These are phyloP conservation scores for Rhabdophis nuchalis DNA, from an alignment of 2,797 vertebrate genomes.

Conservation along the genomic window DNA sequence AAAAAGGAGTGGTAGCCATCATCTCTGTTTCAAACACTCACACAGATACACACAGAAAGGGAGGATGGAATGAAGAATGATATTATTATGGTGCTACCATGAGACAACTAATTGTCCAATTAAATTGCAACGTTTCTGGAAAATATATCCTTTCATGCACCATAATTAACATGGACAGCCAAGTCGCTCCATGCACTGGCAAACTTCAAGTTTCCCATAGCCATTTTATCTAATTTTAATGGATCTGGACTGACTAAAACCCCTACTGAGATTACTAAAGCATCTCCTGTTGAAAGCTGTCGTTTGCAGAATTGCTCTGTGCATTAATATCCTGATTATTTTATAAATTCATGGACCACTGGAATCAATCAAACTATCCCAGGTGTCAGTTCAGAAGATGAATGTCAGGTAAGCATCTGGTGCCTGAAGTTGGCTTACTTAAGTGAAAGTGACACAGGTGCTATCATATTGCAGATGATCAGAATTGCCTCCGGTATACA, in stretches of 20 bases:
- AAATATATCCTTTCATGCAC: slow-evolving; percentile 16
- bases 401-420: slow-evolving; percentile 1
- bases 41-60: not conserved
- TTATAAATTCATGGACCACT: not conserved
- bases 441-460: not conserved
- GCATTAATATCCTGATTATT: not conserved
- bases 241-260: not conserved
- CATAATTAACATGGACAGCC: slow-evolving; percentile 29
- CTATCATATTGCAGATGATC: not conserved
- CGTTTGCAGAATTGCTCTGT: not conserved
- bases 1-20: not conserved
- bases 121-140: slow-evolving; percentile 21
- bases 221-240: slow-evolving; percentile 11
- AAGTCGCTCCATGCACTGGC: slow-evolving; percentile 7
- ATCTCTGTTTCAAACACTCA: not conserved
- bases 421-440: slow-evolving; percentile 20
- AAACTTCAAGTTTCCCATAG: not conserved
- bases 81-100: not conserved
- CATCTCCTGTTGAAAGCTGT: not conserved
- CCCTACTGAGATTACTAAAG: not conserved
- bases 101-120: slow-evolving; percentile 14
- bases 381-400: slow-evolving; percentile 9
- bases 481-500: not conserved
- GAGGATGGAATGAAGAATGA: not conserved
- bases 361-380: slow-evolving; percentile 11